Evolutionary conservation across 2,113 vertebrate genomes (phyloP), one percentile per base, ranked within the genome.

Genomic region (Pontoporia blainvillei): DNA sequence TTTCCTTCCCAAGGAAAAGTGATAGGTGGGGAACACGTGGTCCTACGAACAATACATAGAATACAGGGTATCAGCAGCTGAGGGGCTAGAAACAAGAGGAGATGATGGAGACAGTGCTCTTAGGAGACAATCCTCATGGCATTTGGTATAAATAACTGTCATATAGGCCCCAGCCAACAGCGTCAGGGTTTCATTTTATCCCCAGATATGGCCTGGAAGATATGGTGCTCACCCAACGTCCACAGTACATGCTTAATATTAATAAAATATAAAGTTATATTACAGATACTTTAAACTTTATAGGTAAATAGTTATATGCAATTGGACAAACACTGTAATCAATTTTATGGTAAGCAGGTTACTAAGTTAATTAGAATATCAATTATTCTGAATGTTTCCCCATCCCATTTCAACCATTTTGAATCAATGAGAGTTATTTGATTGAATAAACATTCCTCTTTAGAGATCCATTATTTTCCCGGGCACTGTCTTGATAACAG

Each of bases 321-420:
- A 41, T 41, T 64, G 27, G 49, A 20, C 49, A 85, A 96, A 62
- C 7, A 44, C 0, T 92, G 20, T 13, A 81, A 72, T 97, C 44
- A 91, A 36, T 92, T 59, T 90, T 93, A 57, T n/a, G 4, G 20
- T 64, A 7, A 44, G 31, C 27, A 75, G 54, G 17, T 78, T 88
- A 62, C 25, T 52, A 73, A 39, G 75, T 95, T 94, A 92, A 96
- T 91, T 93, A 91, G 36, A 92, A 52, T 79, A 86, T 82, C 67
- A 91, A 5, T 76, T 84, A 90, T 69, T 59, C n/a, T 81, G 52
- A 73, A 76, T 82, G 34, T 59, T 41, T 90, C 23, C 75, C 75
- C 75, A 78, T 78, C 62, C 36, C 25, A 66, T 87, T 78, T 92
- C 36, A 66, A 76, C 67, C 6, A 92, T 84, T 97, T 91, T 75